phyloP scores from a whole-genome alignment of 2,888 invertebrate species.

The Ophion slaviceki region DNA sequence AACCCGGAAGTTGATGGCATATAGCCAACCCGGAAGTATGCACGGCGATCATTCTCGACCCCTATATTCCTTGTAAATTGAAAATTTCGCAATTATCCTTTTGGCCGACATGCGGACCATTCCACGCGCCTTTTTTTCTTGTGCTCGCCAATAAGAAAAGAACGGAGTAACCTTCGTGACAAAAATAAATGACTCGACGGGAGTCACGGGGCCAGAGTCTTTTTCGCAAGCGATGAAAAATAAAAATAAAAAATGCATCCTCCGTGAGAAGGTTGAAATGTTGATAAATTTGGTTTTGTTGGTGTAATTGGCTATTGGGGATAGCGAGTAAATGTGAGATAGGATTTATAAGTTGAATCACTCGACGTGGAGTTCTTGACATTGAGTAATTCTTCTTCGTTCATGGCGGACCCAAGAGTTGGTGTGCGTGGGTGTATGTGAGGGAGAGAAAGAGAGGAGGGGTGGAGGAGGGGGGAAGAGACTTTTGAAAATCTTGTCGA shows the following conservation, averaged over 20 bases:
- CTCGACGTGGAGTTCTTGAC: conserved; percentile 29
- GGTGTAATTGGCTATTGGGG: conserved; percentile 31
- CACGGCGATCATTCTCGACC: no score
- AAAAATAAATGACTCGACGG: neutral
- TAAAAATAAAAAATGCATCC: neutral
- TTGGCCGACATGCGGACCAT: no score
- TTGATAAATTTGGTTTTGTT: conserved; percentile 4
- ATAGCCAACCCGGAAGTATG: no score
- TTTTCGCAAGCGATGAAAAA: neutral
- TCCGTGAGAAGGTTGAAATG: neutral
- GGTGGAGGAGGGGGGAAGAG: neutral
- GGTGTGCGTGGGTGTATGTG: neutral
- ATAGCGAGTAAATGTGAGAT: conserved; percentile 28
- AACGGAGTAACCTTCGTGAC: no score
- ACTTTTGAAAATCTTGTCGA: conserved; percentile 37
- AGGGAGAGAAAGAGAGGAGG: conserved; percentile 6
- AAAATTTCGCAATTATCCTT: no score
- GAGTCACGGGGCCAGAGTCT: neutral
- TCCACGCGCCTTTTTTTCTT: no score
- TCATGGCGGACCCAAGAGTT: conserved; percentile 14
- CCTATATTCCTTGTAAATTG: no score
- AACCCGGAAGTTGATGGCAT: neutral
- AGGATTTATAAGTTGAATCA: conserved; percentile 44
- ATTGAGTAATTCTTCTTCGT: conserved; percentile 56
- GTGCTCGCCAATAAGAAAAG: no score